Evolutionary conservation across 2,888 invertebrate species (phyloP), one percentile per base, ranked within the genome.

Genomic region (Empis stercorea): DNA sequence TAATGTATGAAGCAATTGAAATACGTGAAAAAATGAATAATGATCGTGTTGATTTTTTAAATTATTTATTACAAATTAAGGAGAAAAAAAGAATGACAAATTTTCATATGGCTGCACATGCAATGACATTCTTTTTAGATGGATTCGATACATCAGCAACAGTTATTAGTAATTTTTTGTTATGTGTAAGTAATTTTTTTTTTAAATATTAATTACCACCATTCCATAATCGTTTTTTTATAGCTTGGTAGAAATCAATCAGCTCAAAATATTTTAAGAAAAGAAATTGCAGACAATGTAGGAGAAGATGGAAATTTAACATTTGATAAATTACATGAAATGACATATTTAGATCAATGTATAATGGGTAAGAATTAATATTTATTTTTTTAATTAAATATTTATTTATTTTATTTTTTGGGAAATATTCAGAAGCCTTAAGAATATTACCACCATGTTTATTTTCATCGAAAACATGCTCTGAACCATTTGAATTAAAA

Each of bases 91-190:
- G 58, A 5, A 34, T 67, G n/a, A 39, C 56, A 1, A 51, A 53
- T 0, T 40, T 51, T 0, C 50, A 60, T 0, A 32, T 67, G 30
- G 57, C 61, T 0, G 59, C 63, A 1, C 59, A 63, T 43, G 57
- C 61, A 2, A 61, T 67, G 57, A 65, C 68, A 10, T 67, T 68
- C 48, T 53, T 67, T 30, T 34, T 64, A 10, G 68, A 69, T 51
- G 68, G 68, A 2, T 63, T 62, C n/a, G 65, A 66, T 43, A 66
- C 69, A 1, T 61, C 68, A 1, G 63, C 63, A 15, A 27, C 53
- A 0, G 56, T 60, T 0, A 48, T 69, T 1, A 48, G 61, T 0
- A 61, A 61, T 48, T 51, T 58, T 3, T 48, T 68, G 4, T 44
- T 64, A 43, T 51, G 61, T 57, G 66, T 66, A 46, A 53, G 54